Evolutionary conservation across 2,888 invertebrate species (phyloP), one percentile per base, ranked within the genome.

Genomic region (Trichopoda pennipes): DNA sequence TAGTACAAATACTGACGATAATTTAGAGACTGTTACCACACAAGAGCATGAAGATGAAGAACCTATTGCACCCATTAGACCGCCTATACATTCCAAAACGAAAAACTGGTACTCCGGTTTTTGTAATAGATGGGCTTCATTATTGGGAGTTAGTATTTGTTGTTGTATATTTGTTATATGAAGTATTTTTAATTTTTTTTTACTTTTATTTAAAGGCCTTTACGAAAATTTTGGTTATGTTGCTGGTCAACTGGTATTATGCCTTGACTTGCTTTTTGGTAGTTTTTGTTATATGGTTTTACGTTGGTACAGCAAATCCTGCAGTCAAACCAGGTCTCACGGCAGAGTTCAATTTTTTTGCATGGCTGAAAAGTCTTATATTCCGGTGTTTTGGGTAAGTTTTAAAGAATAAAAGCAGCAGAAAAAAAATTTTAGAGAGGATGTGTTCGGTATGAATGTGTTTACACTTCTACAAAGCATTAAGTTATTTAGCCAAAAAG

Each of bases 71-170:
- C 92, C 92, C 9, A 92, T 93, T 86, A 93, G 94, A 85, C 92
- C 93, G 49, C 94, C 94, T 86, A 95, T 97, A 85, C 96, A 96
- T 90, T 95, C 96, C 10, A 98, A 98, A 92, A 95, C 97, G 86
- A 95, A 96, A 87, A 97, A 97, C 89, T 98, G 98, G 98, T 99
- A 98, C 91, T 97, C 98, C 0, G 94, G 95, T 86, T 94, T 98
- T 85, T 98, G 98, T 91, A 99, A 98, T 90, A 93, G 98, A 87
- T 99, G 98, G 98, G 94, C 98, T 60, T 97, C 98, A 1, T 92
- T 99, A 4, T 91, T 95, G 86, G 98, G 98, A 87, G 98, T 98
- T 92, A 93, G 94, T 92, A 49, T 32, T 58, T 61, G 12, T 9
- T 38, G 38, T 38, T 12, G 2, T 12, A 9, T 47, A 9, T 47